Conservation (phyloP, 2,888 invertebrate genomes). For the Hetaerina titia region DNA sequence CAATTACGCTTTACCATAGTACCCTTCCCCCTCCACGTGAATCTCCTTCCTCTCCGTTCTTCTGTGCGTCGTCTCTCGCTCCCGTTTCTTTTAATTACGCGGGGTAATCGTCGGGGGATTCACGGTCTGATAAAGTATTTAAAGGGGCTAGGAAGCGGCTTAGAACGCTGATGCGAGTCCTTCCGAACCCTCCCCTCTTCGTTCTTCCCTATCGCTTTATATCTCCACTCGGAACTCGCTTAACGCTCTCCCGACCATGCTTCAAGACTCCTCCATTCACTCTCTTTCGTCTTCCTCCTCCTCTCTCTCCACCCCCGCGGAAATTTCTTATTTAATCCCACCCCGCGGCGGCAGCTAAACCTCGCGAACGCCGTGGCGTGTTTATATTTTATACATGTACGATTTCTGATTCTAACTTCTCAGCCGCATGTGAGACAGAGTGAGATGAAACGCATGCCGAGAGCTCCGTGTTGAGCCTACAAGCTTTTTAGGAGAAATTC, state of each 20-base stretch:
- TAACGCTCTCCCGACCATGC: constrained; percentile 47
- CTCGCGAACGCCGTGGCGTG: not conserved
- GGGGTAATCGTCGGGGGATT: constrained; percentile 24
- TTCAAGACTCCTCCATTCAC: not conserved
- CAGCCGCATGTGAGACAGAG: not conserved
- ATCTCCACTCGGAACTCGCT: constrained; percentile 2
- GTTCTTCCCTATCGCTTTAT: not conserved
- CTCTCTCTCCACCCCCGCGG: not conserved
- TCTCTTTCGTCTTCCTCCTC: not conserved
- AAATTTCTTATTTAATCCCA: constrained; percentile 21
- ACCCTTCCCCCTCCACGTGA: not conserved
- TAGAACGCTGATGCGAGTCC: constrained; percentile 3
- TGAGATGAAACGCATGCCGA: not conserved
- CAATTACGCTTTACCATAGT: not conserved
- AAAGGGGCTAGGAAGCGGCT: constrained; percentile 30
- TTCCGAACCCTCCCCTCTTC: not conserved
- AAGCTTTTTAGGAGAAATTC: not conserved
- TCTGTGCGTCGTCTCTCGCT: not conserved
- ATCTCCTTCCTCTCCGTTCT: not conserved
- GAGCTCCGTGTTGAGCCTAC: not conserved
- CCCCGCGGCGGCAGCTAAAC: not conserved
- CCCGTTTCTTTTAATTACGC: constrained; percentile 47
- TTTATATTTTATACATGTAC: constrained; percentile 31
- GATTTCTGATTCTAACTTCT: constrained; percentile 12
- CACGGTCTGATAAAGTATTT: constrained; percentile 61